Evolutionary conservation across 2,797 vertebrate genomes (phyloP).

Genomic region (Cyclura pinguis): DNA sequence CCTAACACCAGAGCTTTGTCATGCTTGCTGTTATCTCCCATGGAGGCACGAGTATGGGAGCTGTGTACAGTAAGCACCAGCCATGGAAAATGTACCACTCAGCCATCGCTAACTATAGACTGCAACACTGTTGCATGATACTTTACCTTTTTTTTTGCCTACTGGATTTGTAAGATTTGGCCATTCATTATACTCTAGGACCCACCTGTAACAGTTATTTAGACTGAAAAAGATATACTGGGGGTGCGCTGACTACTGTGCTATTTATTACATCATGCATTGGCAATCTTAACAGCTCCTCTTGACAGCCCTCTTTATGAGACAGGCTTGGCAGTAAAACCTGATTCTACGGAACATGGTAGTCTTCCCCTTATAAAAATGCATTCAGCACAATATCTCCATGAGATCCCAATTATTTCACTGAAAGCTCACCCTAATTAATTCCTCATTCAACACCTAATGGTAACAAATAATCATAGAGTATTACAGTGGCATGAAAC

Average conservation of each 20-base stretch:
- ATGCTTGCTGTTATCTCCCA: background rate
- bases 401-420: slow-evolving; percentile 3
- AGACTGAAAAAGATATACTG: background rate
- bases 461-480: background rate
- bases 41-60: background rate
- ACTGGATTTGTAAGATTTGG: background rate
- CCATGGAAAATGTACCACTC: background rate
- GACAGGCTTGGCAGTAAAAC: slow-evolving; percentile 17
- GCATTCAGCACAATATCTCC: background rate
- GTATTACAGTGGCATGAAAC: background rate
- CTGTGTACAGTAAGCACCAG: background rate
- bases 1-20: background rate
- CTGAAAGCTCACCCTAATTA: background rate
- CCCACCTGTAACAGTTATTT: background rate
- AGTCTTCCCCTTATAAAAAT: background rate
- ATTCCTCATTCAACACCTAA: slow-evolving; percentile 3
- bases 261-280: background rate
- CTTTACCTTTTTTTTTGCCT: background rate
- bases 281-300: background rate
- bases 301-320: slow-evolving; percentile 8
- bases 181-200: background rate
- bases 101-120: background rate
- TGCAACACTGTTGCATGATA: background rate
- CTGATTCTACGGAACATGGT: background rate
- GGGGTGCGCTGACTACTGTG: background rate